Evolutionary conservation across 1,140 invertebrate genomes (phyloP), one percentile per base, ranked within the genome.

Genomic region (Teleopsis dalmanni): DNA sequence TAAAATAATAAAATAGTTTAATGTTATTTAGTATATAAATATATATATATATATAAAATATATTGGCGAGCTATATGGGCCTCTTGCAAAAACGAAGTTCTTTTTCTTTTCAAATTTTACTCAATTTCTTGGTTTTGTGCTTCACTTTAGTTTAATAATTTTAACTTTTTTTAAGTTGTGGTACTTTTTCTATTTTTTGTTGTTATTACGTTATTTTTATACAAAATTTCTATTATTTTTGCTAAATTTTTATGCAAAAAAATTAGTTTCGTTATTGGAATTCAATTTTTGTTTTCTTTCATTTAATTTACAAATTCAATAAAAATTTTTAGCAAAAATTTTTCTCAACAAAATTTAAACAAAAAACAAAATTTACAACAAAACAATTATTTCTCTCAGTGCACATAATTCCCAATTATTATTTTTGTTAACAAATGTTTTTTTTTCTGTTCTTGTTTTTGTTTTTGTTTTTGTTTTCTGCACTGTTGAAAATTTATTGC

Each of bases 31-130:
- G 41, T 29, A 43, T 27, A 34, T 46, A 46, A 34, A 19, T 35
- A 36, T 22, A 34, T 44, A 44, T 45, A 41, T 51, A 38, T 26
- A 29, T 56, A 56, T 57, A 57, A n/a, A 51, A 52, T 65, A 67
- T 68, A 68, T 71, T 70, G 68, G 68, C 68, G 68, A 71, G 68
- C 68, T 71, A 71, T 70, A 71, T 71, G 68, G 68, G 68, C 68
- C 65, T 71, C 68, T 71, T 71, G 68, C 68, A 71, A 71, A 71
- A 71, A 71, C 68, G 68, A 71, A 71, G 68, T 68, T 61, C 59
- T 64, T 50, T 48, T 51, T 25, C 13, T 21, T 41, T 47, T 45
- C 49, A n/a, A 27, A 14, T 29, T 44, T 44, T 13, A 43, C 36
- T 27, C 33, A 45, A 44, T 25, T 50, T 44, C 27, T 26, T 45